Conservation (phyloP, 2,888 invertebrate genomes). For the Philaethria dido region DNA sequence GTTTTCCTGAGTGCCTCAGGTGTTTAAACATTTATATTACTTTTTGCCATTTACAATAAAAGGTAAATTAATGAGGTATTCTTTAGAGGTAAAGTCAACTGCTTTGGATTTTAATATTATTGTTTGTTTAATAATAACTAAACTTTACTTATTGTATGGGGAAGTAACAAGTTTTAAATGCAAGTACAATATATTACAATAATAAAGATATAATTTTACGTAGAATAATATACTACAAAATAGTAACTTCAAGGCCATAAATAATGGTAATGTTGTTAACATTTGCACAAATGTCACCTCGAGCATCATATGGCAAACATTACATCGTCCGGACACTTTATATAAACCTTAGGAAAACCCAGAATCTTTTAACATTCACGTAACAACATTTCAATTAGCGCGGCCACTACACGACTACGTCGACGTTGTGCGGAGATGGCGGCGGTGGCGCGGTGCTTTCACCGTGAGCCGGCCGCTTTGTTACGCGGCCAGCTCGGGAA, state of each 20-base stretch:
- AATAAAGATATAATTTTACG: background rate
- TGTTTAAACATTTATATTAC: conserved; percentile 21
- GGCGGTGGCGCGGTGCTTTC: conserved; percentile 60
- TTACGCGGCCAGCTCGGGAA: conserved; percentile 64
- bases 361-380: conserved; percentile 36
- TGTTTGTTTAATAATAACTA: background rate
- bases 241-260: conserved; percentile 3
- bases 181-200: background rate
- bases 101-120: background rate
- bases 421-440: conserved; percentile 49
- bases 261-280: background rate
- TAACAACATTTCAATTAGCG: conserved; percentile 51
- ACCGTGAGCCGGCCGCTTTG: conserved; percentile 53
- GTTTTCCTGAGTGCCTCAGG: conserved; percentile 46
- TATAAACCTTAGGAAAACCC: conserved; percentile 26
- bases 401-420: conserved; percentile 56
- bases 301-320: background rate
- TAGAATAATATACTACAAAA: background rate
- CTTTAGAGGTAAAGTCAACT: background rate
- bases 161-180: background rate
- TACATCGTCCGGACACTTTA: conserved; percentile 9
- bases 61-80: background rate
- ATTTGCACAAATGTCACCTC: conserved; percentile 4
- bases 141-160: background rate
- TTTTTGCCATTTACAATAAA: background rate